These are phyloP conservation scores for Scopus umbretta DNA, from an alignment of 2,113 vertebrate genomes.

Conservation along the genomic window DNA sequence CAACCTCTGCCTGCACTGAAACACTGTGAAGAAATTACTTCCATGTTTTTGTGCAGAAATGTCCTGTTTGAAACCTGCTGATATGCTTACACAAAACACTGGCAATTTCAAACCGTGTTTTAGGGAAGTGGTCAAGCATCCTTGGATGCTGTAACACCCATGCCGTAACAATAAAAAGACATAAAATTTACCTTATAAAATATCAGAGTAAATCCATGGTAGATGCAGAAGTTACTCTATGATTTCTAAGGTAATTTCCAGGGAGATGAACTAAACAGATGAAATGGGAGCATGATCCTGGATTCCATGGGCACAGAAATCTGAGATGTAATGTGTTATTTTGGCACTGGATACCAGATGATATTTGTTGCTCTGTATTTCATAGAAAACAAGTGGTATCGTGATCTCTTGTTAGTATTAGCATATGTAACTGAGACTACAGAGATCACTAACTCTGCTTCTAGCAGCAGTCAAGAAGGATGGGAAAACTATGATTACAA, in stretches of 20 bases:
- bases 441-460: not conserved
- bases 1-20: not conserved
- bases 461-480: not conserved
- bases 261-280: not conserved
- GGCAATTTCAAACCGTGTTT: not conserved
- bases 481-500: not conserved
- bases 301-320: not conserved
- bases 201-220: not conserved
- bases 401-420: not conserved
- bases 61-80: not conserved
- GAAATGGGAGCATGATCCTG: not conserved
- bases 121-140: not conserved
- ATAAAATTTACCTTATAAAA: not conserved
- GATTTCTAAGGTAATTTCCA: not conserved
- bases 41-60: not conserved
- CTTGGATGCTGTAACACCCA: not conserved
- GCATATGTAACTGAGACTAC: not conserved
- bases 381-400: not conserved
- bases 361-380: not conserved
- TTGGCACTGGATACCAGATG: not conserved
- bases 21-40: not conserved
- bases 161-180: not conserved
- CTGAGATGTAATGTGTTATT: not conserved
- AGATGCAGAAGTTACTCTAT: not conserved
- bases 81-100: not conserved